Evolutionary conservation across 2,888 invertebrate species (phyloP), one percentile per base, ranked within the genome.

Genomic region (Phyllotreta cruciferae): DNA sequence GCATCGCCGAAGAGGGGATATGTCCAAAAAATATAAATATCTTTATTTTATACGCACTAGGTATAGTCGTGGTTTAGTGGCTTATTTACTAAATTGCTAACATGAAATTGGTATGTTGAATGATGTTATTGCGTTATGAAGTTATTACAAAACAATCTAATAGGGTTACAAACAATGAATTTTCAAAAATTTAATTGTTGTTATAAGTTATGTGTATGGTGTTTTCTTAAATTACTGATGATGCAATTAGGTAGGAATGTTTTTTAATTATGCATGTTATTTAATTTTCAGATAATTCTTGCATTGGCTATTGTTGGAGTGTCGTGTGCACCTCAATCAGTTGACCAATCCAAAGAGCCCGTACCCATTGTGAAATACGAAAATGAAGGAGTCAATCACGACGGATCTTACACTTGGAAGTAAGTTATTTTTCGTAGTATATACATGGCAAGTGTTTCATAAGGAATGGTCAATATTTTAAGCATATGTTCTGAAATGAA

Each of bases 281-380:
- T 24, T 24, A 24, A 24, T 24, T 24, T 24, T 24, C 24, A 24
- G 24, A 24, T 24, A 24, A 24, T 24, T 24, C 24, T 24, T 24
- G 24, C 24, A 24, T 24, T 24, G 24, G 36, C 39, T 8, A 3
- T 63, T 36, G 11, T 50, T 35, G 58, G 54, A 42, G 38, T 50
- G 24, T 44, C 55, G 3, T 42, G 11, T 37, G 60, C 60, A 38
- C 63, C 49, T 44, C 53, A 55, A 24, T 24, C 24, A 24, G 2
- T 24, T 24, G 24, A 24, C 35, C 61, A 55, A 6, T 34, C 62
- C 34, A 47, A 57, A 10, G 45, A 85, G 6, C 85, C 83, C 7
- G 86, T 87, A 54, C 86, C 87, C 6, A 88, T 88, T 60, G 74
- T 88, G 24, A 83, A 83, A 56, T 86, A 82, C 66, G 87, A 87